Base-by-base conservation (phyloP, 2,888 invertebrate species). In the Carabus problematicus region DNA sequence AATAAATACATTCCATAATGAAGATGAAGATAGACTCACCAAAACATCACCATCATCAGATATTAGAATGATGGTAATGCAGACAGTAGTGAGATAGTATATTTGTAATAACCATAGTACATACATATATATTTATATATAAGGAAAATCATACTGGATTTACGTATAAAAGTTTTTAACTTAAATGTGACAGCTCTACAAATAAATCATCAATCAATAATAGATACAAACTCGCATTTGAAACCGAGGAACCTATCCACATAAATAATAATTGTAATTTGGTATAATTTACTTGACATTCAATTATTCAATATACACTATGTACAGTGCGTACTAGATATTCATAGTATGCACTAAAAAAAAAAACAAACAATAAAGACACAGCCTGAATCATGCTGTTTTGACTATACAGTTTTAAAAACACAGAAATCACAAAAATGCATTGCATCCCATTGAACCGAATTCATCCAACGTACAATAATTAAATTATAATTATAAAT, bases 351-450 rank as follows among this genome's bases (percentile, higher is more conserved):
- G 67, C 67, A 67, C 67, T 67, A 29, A 56, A 67, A n/a, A 49
- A 71, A 71, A 2, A 29, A 29, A 29, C 29, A 70, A 76, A 73
- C 73, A 75, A 75, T 75, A 75, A 75, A 75, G 77, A 78, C 80
- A 80, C 80, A 80, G 80, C 79, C 79, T 74, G 39, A 76, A 75
- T 77, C 58, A 76, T 76, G 79, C 79, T 79, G 80, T 78, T 67
- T 60, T 76, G 76, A 79, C 78, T 79, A 78, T 78, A 77, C 76
- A 77, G 72, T 75, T 72, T 74, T 72, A 75, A 67, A 29, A 75
- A 78, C 76, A 78, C 77, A 77, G 76, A 77, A 75, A 75, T 74
- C 75, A 72, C 66, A 71, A 72, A 70, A 40, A 55, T 45, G 41
- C 54, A 16, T n/a, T 39, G 16, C 56, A 41, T n/a, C 42, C 52